Evolutionary conservation across 2,888 invertebrate genomes (phyloP), one percentile per base, ranked within the genome.

Genomic region (Drosophila paranaensis): DNA sequence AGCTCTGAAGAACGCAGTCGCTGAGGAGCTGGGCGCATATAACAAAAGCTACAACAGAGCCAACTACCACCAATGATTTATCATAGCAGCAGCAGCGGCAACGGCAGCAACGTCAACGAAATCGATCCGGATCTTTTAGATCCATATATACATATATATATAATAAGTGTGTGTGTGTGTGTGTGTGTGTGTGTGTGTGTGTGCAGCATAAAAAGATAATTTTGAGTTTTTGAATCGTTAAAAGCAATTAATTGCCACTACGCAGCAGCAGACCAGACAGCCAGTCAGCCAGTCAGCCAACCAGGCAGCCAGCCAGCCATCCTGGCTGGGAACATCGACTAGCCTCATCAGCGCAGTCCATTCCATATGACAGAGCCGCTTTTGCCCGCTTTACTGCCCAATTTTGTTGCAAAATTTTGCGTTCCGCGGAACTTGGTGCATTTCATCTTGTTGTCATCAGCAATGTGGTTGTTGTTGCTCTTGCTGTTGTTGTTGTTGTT

Each of bases 171-270:
- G 20, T 20, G 20, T 39, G 20, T 33, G 48, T 61, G 46, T 42
- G 35, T 56, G 54, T 46, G 53, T 56, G 61, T 27, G 48, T 62
- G 42, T 54, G n/a, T 60, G 71, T 84, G 70, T 88, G 73, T 81
- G 79, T 74, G 71, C 71, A 80, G 76, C 81, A 86, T 88, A 82
- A 81, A 80, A 82, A 65, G 56, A 87, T 88, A 84, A 88, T 86
- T 86, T 86, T 88, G 80, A 88, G 84, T 86, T 86, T 86, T 88
- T 86, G 87, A 88, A 86, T 86, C 86, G 86, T 88, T 88, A 88
- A 86, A 86, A 88, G 88, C 86, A 88, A 86, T 86, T 86, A 86
- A 86, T 86, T 88, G 86, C 89, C 79, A 79, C 82, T 82, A 82
- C 82, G 73, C 82, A 82, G 79, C 81, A 82, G 20, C 50, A 46